Conservation (phyloP, 2,797 vertebrate species). For the Sebastes oblongus region DNA sequence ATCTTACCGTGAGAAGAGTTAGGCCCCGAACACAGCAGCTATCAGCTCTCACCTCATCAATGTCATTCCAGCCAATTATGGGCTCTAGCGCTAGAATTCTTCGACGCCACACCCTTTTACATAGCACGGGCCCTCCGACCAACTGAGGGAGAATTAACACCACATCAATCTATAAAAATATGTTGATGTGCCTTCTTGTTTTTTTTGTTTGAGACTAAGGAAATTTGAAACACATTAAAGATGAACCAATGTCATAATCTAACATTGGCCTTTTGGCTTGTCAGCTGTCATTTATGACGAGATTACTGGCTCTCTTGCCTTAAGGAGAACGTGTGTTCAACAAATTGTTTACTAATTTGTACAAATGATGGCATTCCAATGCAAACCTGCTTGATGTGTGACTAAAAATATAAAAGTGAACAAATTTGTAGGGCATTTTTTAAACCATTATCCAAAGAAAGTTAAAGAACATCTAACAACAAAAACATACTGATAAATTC, state of each 20-base stretch:
- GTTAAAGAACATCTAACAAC: neutral
- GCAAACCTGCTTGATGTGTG: neutral
- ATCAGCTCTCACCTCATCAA: constrained; percentile 66
- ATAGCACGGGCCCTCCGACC: neutral
- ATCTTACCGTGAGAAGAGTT: constrained; percentile 46
- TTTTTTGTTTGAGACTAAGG: neutral
- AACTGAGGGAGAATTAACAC: constrained; percentile 13
- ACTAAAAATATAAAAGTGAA: neutral
- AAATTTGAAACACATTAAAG: neutral
- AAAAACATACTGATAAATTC: neutral
- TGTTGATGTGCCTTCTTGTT: neutral
- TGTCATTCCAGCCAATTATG: constrained; percentile 60
- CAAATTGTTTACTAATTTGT: constrained; percentile 1
- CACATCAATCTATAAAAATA: neutral
- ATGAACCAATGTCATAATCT: neutral
- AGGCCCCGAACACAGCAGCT: constrained; percentile 31
- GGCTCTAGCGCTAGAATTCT: constrained; percentile 53
- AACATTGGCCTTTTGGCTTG: neutral
- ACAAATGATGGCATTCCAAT: neutral
- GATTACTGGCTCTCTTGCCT: constrained; percentile 3
- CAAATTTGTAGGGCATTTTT: neutral
- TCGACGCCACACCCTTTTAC: constrained; percentile 33
- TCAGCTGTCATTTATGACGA: neutral
- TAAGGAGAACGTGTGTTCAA: neutral
- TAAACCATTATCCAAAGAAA: neutral